Conservation (phyloP, 2,888 invertebrate genomes). For the Standfussiana lucernea region DNA sequence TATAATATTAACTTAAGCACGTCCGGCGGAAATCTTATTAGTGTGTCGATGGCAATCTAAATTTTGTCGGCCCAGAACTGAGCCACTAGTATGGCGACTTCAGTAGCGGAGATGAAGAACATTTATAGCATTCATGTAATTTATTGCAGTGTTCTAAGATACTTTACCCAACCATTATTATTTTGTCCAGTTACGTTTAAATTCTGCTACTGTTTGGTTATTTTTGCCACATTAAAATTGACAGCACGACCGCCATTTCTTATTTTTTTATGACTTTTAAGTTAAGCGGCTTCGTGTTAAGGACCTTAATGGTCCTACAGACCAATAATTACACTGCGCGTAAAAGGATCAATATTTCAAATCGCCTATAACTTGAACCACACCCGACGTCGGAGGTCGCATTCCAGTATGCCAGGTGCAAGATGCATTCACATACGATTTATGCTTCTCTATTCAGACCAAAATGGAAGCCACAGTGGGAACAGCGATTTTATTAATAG, state of each 20-base stretch:
- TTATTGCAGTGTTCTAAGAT: not conserved
- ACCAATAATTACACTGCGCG: not conserved
- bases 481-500: slow-evolving; percentile 65
- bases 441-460: slow-evolving; percentile 67
- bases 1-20: too few species aligned
- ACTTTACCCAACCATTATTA: not conserved
- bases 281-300: not conserved
- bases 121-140: slow-evolving; percentile 12
- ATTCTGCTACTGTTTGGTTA: not conserved
- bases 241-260: accelerated
- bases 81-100: too few species aligned
- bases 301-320: not conserved
- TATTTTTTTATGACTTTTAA: not conserved
- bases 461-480: slow-evolving; percentile 67
- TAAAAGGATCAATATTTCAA: not conserved
- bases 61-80: too few species aligned
- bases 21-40: too few species aligned
- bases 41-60: too few species aligned
- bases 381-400: slow-evolving; percentile 69
- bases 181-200: not conserved
- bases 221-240: not conserved
- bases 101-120: not conserved
- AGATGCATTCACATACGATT: slow-evolving; percentile 75
- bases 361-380: slow-evolving; percentile 61
- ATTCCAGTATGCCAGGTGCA: slow-evolving; percentile 85